These are phyloP conservation scores for Pristiophorus japonicus DNA, from an alignment of 2,113 vertebrate species.

Conservation along the genomic window DNA sequence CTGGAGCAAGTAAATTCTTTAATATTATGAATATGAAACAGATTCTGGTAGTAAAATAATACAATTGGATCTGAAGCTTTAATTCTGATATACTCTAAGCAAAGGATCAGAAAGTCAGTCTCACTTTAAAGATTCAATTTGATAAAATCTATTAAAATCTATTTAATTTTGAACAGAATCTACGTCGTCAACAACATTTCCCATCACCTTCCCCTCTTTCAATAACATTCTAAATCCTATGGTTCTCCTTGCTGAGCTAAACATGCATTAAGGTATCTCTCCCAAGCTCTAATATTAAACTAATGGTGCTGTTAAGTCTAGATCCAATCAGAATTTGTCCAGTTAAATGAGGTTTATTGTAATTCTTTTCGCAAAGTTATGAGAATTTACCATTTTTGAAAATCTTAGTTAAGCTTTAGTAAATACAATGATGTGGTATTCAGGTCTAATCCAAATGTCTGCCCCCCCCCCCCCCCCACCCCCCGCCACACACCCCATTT, in stretches of 20 bases:
- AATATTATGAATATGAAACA: neutral
- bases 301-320: neutral
- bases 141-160: constrained; percentile 11
- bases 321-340: neutral
- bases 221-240: neutral
- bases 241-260: neutral
- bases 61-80: neutral
- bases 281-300: neutral
- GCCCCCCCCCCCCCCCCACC: too few species aligned
- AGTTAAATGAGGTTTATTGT: neutral
- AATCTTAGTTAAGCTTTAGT: neutral
- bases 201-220: neutral
- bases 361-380: neutral
- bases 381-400: neutral
- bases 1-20: neutral
- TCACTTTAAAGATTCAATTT: constrained; percentile 12
- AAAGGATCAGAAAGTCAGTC: neutral
- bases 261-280: neutral
- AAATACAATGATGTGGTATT: neutral
- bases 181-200: neutral
- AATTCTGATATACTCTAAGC: neutral
- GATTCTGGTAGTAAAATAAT: neutral
- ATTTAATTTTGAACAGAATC: neutral
- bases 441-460: neutral
- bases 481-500: too few species aligned